These are phyloP conservation scores for Crioceris asparagi DNA, from an alignment of 2,888 invertebrate species.

Conservation along the genomic window DNA sequence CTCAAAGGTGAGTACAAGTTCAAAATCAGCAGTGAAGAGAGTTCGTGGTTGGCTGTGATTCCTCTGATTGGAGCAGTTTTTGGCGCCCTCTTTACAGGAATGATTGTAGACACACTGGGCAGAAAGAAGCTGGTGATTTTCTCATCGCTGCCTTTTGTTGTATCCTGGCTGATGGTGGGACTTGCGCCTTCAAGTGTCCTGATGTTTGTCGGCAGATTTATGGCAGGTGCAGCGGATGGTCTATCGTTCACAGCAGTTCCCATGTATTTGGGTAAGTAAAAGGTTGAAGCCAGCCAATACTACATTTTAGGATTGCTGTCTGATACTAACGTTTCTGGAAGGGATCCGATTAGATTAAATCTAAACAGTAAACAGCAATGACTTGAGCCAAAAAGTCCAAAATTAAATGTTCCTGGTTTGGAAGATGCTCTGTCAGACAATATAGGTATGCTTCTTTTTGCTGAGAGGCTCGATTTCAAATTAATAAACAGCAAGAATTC, in stretches of 20 bases:
- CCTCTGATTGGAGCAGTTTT: slow-evolving; percentile 53
- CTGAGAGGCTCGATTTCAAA: too few relatives aligned
- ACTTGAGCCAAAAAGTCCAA: too few relatives aligned
- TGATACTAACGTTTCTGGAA: too few relatives aligned
- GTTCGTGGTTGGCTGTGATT: slow-evolving; percentile 53
- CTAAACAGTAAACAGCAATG: too few relatives aligned
- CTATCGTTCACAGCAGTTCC: slow-evolving; percentile 39
- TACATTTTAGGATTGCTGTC: too few relatives aligned
- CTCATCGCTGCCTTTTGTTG: slow-evolving; percentile 49
- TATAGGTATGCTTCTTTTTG: too few relatives aligned
- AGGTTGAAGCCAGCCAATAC: too few relatives aligned
- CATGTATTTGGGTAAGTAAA: slow-evolving; percentile 50
- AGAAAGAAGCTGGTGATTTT: slow-evolving; percentile 52
- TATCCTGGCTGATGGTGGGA: slow-evolving; percentile 54
- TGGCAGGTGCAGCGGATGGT: slow-evolving; percentile 49
- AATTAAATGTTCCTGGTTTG: too few relatives aligned
- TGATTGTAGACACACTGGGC: slow-evolving; percentile 53
- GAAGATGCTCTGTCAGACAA: too few relatives aligned
- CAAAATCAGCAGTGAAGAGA: slow-evolving; percentile 41
- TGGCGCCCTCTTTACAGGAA: slow-evolving; percentile 46
- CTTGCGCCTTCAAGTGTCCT: slow-evolving; percentile 45
- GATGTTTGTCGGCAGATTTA: slow-evolving; percentile 43
- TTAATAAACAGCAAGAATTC: too few relatives aligned
- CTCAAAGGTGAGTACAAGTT: slow-evolving; percentile 41
- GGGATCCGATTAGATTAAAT: too few relatives aligned